These are phyloP conservation scores for Heliornis fulica DNA, from an alignment of 2,113 vertebrate genomes.

Conservation along the genomic window DNA sequence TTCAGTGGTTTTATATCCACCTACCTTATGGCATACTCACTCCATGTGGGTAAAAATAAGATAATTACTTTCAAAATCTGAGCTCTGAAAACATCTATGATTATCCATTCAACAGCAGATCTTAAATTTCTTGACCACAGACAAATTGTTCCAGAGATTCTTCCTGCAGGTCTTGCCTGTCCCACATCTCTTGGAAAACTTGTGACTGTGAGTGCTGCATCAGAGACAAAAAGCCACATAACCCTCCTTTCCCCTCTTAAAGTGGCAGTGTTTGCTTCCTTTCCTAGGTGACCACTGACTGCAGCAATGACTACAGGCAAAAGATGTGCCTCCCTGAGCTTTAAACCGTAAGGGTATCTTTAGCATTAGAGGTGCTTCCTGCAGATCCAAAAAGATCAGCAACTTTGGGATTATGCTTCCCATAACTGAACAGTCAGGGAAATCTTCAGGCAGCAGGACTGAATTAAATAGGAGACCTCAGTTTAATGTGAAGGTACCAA, in stretches of 20 bases:
- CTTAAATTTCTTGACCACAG: not conserved
- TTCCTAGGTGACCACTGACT: not conserved
- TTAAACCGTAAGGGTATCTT: not conserved
- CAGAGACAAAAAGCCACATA: not conserved
- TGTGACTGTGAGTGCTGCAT: not conserved
- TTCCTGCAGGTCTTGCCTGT: not conserved
- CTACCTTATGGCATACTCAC: not conserved
- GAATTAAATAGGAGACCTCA: not conserved
- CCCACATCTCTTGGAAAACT: not conserved
- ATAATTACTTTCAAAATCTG: not conserved
- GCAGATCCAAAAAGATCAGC: not conserved
- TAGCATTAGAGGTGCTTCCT: not conserved
- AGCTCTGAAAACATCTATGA: not conserved
- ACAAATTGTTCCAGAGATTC: not conserved
- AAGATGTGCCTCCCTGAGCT: not conserved
- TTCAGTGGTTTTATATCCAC: not conserved
- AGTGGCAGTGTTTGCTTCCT: not conserved
- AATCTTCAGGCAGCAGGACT: not conserved
- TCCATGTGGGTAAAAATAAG: not conserved
- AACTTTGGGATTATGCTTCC: not conserved
- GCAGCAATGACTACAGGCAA: not conserved
- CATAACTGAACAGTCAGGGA: not conserved
- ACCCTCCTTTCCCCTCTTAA: not conserved
- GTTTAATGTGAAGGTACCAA: not conserved
- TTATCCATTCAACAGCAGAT: not conserved